Evolutionary conservation across 2,797 vertebrate species (phyloP).

Genomic region (Xyrichtys novacula): DNA sequence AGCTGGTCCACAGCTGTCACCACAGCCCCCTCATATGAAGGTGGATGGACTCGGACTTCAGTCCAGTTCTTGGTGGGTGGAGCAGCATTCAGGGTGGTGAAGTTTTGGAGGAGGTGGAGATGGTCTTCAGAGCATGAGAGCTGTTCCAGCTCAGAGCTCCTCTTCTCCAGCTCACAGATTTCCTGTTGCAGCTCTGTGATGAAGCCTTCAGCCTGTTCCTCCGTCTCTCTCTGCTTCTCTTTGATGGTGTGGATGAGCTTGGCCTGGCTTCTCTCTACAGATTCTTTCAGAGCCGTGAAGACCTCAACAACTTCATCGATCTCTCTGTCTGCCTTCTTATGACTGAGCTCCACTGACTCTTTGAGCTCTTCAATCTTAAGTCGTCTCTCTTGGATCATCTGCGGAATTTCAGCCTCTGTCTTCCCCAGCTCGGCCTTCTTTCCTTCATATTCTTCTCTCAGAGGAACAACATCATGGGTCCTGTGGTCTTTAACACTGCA

Average conservation of each 20-base stretch:
- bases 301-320: background rate
- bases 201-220: too few species aligned
- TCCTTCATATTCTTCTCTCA: background rate
- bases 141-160: too few species aligned
- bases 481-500: conserved; percentile 5
- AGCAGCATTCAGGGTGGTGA: background rate
- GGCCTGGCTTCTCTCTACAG: conserved; percentile 10
- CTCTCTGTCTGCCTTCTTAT: too few species aligned
- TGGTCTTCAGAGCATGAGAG: too few species aligned
- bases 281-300: conserved; percentile 23
- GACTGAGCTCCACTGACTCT: too few species aligned
- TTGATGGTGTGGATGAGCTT: conserved; percentile 4
- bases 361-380: too few species aligned
- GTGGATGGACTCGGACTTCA: background rate
- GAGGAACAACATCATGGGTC: background rate
- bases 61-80: conserved; percentile 24
- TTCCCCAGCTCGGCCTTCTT: too few species aligned
- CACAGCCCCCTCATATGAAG: background rate
- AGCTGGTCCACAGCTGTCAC: conserved; percentile 10
- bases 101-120: conserved; percentile 7
- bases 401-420: too few species aligned
- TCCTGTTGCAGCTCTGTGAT: too few species aligned
- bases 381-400: too few species aligned
- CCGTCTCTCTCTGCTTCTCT: conserved; percentile 5
- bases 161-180: too few species aligned